Base-by-base conservation (phyloP, 2,888 invertebrate genomes). In the Acanthococcus lagerstroemiae region DNA sequence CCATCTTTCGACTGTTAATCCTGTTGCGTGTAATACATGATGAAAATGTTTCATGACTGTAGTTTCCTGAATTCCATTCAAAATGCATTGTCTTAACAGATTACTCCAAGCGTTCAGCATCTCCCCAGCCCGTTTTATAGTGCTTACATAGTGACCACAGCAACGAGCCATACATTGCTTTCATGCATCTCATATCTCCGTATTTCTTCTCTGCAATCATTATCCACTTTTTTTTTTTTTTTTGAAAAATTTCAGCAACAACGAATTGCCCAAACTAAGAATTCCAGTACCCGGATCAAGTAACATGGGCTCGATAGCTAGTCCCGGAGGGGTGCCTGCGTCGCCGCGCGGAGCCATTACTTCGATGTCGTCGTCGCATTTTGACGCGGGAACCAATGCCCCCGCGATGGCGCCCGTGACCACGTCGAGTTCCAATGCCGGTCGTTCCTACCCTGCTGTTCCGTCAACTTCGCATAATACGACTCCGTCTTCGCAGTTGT, bases 401-500 rank as follows among this genome's bases (percentile, higher is more conserved):
- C 12, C 17, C 7, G 17, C 26, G 4, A 17, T 25, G 5, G 27
- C 26, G 5, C 19, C 52, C 5, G 48, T 21, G 12, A 24, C 27
- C 15, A 22, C 52, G 7, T 25, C 63, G n/a, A 25, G 7, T 17
- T n/a, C 54, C 21, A 50, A 52, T 24, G 24, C 44, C n/a, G 50
- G 24, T 7, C 26, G 52, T 12, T 37, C 57, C 30, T 48, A 61
- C 22, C 52, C 48, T 24, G 63, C 27, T 22, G 30, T 30, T n/a
- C 19, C 78, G 48, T 66, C 55, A 27, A 57, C 30, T 19, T 63
- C 30, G 9, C 52, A n/a, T 19, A 30, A 24, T 17, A 2, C 55
- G 17, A 83, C 84, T 15, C 85, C 86, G 15, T 86, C 87, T 7
- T 88, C 88, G 57, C 90, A 95, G 75, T 78, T 94, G 58, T 99